phyloP scores from a whole-genome alignment of 2,888 invertebrate genomes.

The Rotaria socialis region DNA sequence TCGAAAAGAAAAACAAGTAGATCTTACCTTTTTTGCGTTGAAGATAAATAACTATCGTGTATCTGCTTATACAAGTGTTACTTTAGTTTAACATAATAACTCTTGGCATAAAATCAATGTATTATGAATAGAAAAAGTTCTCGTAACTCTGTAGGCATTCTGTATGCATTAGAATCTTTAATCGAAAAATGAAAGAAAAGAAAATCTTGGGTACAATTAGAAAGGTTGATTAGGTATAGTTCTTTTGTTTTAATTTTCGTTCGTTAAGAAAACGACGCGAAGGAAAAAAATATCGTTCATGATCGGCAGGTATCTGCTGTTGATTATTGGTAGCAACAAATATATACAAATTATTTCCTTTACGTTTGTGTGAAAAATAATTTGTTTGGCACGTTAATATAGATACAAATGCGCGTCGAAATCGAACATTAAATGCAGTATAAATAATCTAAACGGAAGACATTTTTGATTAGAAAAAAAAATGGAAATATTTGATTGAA shows the following conservation, averaged over 20 bases:
- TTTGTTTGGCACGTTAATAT: constrained; percentile 1
- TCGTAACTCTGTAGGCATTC: background rate
- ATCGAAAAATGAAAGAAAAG: background rate
- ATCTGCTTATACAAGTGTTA: too few relatives aligned
- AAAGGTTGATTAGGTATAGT: background rate
- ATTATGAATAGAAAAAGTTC: too few relatives aligned
- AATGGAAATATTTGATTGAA: too few relatives aligned
- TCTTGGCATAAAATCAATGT: background rate
- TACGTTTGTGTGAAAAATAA: constrained; percentile 4
- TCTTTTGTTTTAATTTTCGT: background rate
- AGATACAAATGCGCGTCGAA: constrained; percentile 7
- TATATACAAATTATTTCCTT: constrained; percentile 20
- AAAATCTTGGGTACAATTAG: too few relatives aligned
- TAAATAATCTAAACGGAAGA: background rate
- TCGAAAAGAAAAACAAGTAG: background rate
- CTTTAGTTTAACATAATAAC: background rate
- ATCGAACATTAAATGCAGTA: constrained; percentile 30
- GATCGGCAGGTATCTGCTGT: background rate
- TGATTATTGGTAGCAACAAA: background rate
- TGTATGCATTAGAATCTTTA: too few relatives aligned
- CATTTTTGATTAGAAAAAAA: background rate
- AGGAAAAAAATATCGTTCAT: background rate
- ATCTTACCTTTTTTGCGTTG: background rate
- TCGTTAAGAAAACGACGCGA: background rate
- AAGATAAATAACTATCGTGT: too few relatives aligned